These are phyloP conservation scores for Lysandra bellargus DNA, from an alignment of 2,888 invertebrate genomes.

Conservation along the genomic window DNA sequence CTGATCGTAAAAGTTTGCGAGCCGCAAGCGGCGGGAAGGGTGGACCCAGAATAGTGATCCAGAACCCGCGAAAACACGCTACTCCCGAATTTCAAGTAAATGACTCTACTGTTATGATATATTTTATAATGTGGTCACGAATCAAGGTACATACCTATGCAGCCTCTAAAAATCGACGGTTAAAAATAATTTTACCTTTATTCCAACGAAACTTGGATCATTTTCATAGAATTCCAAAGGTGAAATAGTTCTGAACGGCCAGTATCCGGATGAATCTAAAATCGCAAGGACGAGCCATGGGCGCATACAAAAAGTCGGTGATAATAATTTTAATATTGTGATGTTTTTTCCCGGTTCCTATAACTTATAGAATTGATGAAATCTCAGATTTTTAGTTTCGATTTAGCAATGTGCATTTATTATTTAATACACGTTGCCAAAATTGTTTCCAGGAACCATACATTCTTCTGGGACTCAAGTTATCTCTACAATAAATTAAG, in stretches of 20 bases:
- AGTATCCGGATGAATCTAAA: not conserved
- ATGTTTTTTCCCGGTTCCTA: not conserved
- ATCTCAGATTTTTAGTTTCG: not conserved
- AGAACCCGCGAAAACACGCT: no score
- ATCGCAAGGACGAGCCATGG: not conserved
- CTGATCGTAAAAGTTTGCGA: no score
- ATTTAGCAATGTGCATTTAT: not conserved
- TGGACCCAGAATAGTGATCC: no score
- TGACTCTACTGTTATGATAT: not conserved
- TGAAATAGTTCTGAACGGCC: not conserved
- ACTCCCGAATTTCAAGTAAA: not conserved
- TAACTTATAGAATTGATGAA: constrained; percentile 1
- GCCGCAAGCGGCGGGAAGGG: no score
- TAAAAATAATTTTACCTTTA: not conserved
- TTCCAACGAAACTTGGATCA: not conserved
- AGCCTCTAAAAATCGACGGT: not conserved
- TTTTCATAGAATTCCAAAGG: not conserved
- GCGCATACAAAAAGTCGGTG: not conserved
- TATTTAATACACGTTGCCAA: no score
- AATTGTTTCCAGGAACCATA: no score
- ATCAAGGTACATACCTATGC: not conserved
- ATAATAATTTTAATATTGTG: not conserved
- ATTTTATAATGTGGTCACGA: not conserved
- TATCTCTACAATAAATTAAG: not conserved
- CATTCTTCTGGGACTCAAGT: not conserved